A percentile compares a stretch with the other conserved stretches of the same genome.
Evolutionary conservation across 2,888 invertebrate species (phyloP).

Genomic region (Hybos culiciformis): DNA sequence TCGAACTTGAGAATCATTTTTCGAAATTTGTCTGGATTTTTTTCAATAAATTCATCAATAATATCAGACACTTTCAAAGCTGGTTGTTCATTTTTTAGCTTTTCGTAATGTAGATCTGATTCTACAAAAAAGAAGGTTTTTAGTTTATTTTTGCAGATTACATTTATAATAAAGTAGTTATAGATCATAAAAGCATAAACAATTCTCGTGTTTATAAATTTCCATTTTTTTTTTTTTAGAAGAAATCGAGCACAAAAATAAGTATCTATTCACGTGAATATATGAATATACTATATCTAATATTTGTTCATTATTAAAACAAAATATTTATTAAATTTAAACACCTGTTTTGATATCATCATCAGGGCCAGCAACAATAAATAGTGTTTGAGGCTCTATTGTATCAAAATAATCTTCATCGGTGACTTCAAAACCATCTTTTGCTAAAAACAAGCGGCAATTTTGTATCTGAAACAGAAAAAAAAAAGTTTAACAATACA

Average conservation of each 20-base stretch:
- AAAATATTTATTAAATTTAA: neutral
- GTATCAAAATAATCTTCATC: conserved; percentile 66
- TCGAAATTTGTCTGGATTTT: conserved; percentile 41
- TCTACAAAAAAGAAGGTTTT: conserved; percentile 20
- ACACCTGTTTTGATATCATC: conserved; percentile 46
- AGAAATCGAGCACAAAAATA: no score
- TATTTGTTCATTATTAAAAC: no score
- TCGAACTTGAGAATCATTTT: conserved; percentile 29
- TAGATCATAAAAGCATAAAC: no score
- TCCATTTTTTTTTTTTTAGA: neutral
- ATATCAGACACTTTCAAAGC: conserved; percentile 55
- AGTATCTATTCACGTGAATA: no score
- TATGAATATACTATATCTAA: no score
- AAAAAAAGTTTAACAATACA: no score
- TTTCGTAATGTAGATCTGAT: conserved; percentile 29
- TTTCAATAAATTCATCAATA: conserved; percentile 59
- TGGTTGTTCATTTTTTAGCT: conserved; percentile 37
- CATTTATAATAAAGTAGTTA: neutral
- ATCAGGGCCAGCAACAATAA: conserved; percentile 42
- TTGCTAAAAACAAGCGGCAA: conserved; percentile 43
- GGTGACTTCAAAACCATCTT: conserved; percentile 56
- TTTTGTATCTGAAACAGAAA: conserved; percentile 23
- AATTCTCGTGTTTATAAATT: neutral
- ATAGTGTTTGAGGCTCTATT: conserved; percentile 58
- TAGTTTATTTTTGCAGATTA: no score